Percentiles rank a stretch among this genome's conserved stretches.
Conservation (phyloP, 1,140 invertebrate genomes). For the Orussus abietinus region DNA sequence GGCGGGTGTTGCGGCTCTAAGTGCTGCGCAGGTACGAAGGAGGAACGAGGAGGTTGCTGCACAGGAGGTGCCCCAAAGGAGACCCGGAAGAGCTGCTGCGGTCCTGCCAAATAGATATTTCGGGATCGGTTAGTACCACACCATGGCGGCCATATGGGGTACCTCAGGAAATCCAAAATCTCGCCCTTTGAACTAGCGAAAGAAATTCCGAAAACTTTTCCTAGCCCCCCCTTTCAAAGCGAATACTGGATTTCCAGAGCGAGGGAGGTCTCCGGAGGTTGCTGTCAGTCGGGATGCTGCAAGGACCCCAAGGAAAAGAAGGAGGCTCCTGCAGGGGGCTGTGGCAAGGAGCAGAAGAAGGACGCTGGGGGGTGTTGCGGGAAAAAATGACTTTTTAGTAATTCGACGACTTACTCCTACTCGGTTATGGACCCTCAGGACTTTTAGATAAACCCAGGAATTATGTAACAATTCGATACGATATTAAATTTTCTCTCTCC, state of each 20-base stretch:
- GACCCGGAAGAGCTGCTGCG: conserved; percentile 23
- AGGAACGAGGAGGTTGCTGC: conserved; percentile 26
- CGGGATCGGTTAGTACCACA: neutral
- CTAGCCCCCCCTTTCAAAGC: neutral
- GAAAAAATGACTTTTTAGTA: too few species aligned
- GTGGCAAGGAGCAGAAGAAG: too few species aligned
- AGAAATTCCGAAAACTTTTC: neutral
- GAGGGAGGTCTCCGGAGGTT: conserved; percentile 23
- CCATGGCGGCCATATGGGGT: neutral
- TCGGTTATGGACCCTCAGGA: too few species aligned
- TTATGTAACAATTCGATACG: too few species aligned
- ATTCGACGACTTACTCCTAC: too few species aligned
- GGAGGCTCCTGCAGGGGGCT: too few species aligned
- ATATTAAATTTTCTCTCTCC: too few species aligned
- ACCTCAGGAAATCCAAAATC: neutral
- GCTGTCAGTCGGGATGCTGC: conserved; percentile 31
- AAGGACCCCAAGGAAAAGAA: too few species aligned
- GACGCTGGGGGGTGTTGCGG: too few species aligned
- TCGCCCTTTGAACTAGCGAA: neutral
- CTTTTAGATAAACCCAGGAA: too few species aligned
- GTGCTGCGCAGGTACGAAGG: conserved; percentile 27
- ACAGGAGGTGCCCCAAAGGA: conserved; percentile 14
- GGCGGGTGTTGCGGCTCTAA: conserved; percentile 32
- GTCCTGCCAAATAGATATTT: conserved; percentile 17
- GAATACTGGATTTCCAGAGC: conserved; percentile 16